Conservation (phyloP, 2,888 invertebrate genomes). For the Gonocerus acuteangulatus region DNA sequence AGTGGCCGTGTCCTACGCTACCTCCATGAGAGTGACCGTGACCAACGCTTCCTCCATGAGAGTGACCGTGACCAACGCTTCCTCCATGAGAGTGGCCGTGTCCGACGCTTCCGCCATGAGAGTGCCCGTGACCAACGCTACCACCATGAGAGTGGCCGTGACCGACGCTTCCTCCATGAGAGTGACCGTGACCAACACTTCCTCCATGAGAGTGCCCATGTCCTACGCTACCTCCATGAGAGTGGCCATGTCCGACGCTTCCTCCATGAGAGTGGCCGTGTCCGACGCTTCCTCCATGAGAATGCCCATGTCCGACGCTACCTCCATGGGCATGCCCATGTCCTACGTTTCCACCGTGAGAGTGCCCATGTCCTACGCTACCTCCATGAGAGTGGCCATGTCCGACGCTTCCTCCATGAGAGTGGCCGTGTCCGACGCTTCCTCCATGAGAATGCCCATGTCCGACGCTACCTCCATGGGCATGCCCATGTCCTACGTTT, state of each 20-base stretch:
- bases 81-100: too few species aligned
- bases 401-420: slow-evolving; percentile 33
- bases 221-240: slow-evolving; percentile 27
- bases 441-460: slow-evolving; percentile 35
- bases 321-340: slow-evolving; percentile 32
- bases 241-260: slow-evolving; percentile 29
- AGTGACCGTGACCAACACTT: slow-evolving; percentile 28
- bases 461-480: slow-evolving; percentile 33
- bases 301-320: slow-evolving; percentile 32
- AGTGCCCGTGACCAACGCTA: too few species aligned
- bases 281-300: slow-evolving; percentile 32
- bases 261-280: slow-evolving; percentile 29
- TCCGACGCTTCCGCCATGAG: too few species aligned
- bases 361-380: slow-evolving; percentile 34
- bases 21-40: too few species aligned
- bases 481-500: slow-evolving; percentile 33
- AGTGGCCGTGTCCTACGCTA: too few species aligned
- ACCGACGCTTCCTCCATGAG: slow-evolving; percentile 25
- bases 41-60: too few species aligned
- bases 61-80: too few species aligned
- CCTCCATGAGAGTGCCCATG: slow-evolving; percentile 30
- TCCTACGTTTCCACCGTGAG: slow-evolving; percentile 33
- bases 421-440: slow-evolving; percentile 34
- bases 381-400: slow-evolving; percentile 35
- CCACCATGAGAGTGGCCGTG: too few species aligned